A percentile compares a stretch with the other conserved stretches of the same genome.
These are phyloP conservation scores for Gymnoscopelus braueri DNA, from an alignment of 2,797 vertebrate species.

Conservation along the genomic window DNA sequence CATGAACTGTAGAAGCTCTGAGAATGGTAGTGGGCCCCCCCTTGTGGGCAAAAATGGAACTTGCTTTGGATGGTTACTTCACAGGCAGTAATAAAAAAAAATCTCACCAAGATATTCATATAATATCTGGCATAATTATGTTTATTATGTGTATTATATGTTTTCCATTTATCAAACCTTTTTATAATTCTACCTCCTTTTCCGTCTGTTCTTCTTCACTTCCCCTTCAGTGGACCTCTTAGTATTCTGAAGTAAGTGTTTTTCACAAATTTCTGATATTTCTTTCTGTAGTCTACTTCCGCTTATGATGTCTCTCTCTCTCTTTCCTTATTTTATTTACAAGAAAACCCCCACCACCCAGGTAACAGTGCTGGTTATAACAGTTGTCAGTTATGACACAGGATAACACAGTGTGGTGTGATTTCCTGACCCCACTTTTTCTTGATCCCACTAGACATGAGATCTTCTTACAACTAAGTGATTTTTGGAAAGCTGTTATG, in stretches of 20 bases:
- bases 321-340: slow-evolving; percentile 40
- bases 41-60: slow-evolving; percentile 50
- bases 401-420: slow-evolving; percentile 32
- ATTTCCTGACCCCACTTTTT: background rate
- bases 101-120: too few species aligned
- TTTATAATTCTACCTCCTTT: background rate
- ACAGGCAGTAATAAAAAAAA: background rate
- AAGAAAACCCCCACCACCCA: slow-evolving; percentile 88
- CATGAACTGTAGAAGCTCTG: too few species aligned
- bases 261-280: background rate
- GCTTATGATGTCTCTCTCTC: slow-evolving; percentile 19
- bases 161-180: background rate
- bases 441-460: background rate
- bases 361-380: slow-evolving; percentile 79
- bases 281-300: background rate
- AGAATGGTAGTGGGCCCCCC: slow-evolving; percentile 44
- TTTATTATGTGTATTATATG: background rate
- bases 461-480: background rate
- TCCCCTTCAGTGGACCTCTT: slow-evolving; percentile 72
- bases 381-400: slow-evolving; percentile 8
- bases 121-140: background rate
- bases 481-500: background rate
- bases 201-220: slow-evolving; percentile 25
- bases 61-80: background rate
- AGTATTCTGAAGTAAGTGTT: slow-evolving; percentile 78